Conservation (phyloP, 2,888 invertebrate species). For the Xylota segnis region DNA sequence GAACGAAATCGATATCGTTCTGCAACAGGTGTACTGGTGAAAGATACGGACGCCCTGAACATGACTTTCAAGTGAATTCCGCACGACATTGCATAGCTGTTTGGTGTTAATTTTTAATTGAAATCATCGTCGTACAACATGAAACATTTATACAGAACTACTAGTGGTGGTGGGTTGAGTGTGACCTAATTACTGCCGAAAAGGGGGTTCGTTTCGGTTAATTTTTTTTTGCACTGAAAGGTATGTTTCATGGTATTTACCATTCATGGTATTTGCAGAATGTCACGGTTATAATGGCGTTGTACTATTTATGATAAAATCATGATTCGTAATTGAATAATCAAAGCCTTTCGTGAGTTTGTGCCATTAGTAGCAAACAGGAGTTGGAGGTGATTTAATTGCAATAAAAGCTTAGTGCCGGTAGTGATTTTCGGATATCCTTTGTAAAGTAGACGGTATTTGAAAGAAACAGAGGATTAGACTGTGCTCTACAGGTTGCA, state of each 20-base stretch:
- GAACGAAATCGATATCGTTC: background rate
- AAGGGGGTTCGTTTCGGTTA: background rate
- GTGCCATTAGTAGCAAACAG: background rate
- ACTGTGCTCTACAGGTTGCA: too few relatives aligned
- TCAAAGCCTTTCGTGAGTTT: background rate
- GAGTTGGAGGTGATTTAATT: too few relatives aligned
- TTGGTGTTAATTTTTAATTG: conserved; percentile 1
- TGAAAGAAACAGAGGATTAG: too few relatives aligned
- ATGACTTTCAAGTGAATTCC: background rate
- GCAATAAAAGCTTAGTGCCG: too few relatives aligned
- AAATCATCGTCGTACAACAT: background rate
- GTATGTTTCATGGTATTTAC: background rate
- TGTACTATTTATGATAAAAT: background rate
- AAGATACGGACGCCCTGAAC: background rate
- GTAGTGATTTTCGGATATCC: too few relatives aligned
- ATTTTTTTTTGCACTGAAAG: background rate
- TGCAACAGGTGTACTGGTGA: background rate
- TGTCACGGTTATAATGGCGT: background rate
- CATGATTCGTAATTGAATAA: background rate
- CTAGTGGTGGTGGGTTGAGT: background rate
- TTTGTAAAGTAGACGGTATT: too few relatives aligned
- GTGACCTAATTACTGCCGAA: background rate
- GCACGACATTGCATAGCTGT: background rate
- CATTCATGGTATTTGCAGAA: background rate
- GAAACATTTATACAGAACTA: background rate